Evolutionary conservation across 2,888 invertebrate species (phyloP).

Genomic region (Pediacus dermestoides): DNA sequence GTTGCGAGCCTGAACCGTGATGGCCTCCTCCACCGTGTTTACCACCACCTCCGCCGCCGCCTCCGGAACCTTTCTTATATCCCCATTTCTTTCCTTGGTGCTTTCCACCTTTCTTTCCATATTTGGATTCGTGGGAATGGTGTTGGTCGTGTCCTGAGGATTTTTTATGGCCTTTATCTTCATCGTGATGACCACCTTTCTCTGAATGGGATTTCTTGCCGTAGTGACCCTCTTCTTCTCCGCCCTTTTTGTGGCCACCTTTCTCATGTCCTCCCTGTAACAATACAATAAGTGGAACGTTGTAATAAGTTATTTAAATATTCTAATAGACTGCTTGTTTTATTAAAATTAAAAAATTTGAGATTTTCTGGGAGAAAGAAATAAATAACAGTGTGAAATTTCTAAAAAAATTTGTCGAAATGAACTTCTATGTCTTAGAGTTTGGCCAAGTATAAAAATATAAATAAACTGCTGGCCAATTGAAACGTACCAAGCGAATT

Average conservation of each 20-base stretch:
- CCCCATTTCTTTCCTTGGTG: slow-evolving; percentile 57
- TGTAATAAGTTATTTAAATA: not conserved
- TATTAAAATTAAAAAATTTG: no score
- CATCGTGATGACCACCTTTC: slow-evolving; percentile 55
- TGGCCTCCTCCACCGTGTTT: slow-evolving; percentile 20
- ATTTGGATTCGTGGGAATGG: slow-evolving; percentile 51
- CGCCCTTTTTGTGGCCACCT: slow-evolving; percentile 54
- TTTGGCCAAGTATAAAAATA: no score
- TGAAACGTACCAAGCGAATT: no score
- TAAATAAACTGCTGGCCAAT: no score
- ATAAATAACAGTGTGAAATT: no score
- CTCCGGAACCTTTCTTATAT: slow-evolving; percentile 29
- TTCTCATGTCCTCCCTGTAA: slow-evolving; percentile 59
- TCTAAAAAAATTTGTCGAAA: no score
- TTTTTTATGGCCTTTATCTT: slow-evolving; percentile 58
- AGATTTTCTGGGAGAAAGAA: no score
- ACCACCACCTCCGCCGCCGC: slow-evolving; percentile 43
- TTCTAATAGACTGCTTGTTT: slow-evolving; percentile 4
- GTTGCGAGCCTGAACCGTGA: slow-evolving; percentile 5
- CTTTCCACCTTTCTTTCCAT: slow-evolving; percentile 52
- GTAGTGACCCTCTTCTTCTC: slow-evolving; percentile 52
- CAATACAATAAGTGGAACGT: slow-evolving; percentile 6
- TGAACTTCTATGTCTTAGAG: no score
- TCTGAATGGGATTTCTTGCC: slow-evolving; percentile 57
- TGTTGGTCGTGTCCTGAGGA: slow-evolving; percentile 58